These are phyloP conservation scores for Tubulanus polymorphus DNA, from an alignment of 2,888 invertebrate species.

Conservation along the genomic window DNA sequence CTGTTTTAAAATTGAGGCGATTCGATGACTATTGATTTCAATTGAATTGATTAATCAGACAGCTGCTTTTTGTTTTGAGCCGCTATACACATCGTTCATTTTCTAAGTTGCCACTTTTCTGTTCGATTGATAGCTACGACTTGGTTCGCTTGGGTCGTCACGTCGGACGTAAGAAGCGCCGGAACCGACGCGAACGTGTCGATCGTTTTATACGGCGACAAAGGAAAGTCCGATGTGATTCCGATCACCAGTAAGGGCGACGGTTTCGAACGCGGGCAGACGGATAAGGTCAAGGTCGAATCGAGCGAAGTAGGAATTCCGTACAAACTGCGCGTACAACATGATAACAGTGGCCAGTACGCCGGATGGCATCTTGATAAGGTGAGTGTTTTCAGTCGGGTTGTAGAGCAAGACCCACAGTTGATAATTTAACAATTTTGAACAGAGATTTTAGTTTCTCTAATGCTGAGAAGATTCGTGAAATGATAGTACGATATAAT, in stretches of 20 bases:
- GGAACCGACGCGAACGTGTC: constrained; percentile 52
- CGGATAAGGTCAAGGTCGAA: constrained; percentile 48
- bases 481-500: too few relatives aligned
- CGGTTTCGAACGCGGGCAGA: constrained; percentile 47
- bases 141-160: constrained; percentile 48
- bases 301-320: constrained; percentile 45
- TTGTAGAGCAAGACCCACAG: not conserved
- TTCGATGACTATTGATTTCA: too few relatives aligned
- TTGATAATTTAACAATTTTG: not conserved
- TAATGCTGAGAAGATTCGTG: too few relatives aligned
- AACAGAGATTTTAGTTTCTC: too few relatives aligned
- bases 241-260: constrained; percentile 44
- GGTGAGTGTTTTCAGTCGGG: constrained; percentile 23
- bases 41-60: too few relatives aligned
- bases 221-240: constrained; percentile 50
- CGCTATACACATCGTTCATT: too few relatives aligned
- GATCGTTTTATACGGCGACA: constrained; percentile 49
- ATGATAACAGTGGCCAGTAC: constrained; percentile 45
- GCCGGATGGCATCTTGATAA: constrained; percentile 53
- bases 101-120: too few relatives aligned
- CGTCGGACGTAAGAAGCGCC: constrained; percentile 43
- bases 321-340: constrained; percentile 51
- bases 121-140: too few relatives aligned
- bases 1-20: too few relatives aligned
- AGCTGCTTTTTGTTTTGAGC: too few relatives aligned